These are phyloP conservation scores for Sialia sialis DNA, from an alignment of 2,113 vertebrate genomes.

Conservation along the genomic window DNA sequence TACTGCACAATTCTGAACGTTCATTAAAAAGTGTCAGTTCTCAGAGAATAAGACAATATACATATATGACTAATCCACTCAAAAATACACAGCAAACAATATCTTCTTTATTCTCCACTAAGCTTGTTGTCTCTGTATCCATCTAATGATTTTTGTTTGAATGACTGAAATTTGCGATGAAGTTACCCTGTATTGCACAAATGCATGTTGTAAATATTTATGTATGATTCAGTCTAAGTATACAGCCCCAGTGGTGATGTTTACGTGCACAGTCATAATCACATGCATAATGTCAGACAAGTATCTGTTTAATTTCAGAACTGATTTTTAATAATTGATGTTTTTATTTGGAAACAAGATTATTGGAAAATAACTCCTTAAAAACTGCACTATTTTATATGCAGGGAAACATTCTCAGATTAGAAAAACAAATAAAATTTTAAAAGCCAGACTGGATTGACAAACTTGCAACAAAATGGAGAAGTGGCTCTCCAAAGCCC, in stretches of 20 bases:
- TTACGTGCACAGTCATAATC: neutral
- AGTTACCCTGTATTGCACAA: neutral
- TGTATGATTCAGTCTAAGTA: neutral
- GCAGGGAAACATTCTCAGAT: neutral
- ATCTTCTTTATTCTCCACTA: neutral
- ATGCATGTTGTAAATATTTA: neutral
- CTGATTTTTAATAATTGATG: neutral
- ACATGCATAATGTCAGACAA: neutral
- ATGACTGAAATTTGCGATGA: neutral
- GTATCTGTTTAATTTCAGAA: neutral
- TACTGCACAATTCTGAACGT: neutral
- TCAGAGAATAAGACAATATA: neutral
- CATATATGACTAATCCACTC: neutral
- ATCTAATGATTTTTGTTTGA: neutral
- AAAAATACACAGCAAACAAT: neutral
- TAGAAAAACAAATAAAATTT: neutral
- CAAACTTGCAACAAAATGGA: neutral
- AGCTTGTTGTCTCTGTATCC: neutral
- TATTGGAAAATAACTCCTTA: neutral
- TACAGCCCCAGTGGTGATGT: neutral
- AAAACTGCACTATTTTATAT: neutral
- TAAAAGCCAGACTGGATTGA: neutral
- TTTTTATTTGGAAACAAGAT: neutral
- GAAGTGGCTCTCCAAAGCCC: neutral
- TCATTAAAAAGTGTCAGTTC: neutral